A percentile compares a stretch with the other conserved stretches of the same genome.
phyloP scores from a whole-genome alignment of 2,888 invertebrate genomes.

The Pollenia amentaria region DNA sequence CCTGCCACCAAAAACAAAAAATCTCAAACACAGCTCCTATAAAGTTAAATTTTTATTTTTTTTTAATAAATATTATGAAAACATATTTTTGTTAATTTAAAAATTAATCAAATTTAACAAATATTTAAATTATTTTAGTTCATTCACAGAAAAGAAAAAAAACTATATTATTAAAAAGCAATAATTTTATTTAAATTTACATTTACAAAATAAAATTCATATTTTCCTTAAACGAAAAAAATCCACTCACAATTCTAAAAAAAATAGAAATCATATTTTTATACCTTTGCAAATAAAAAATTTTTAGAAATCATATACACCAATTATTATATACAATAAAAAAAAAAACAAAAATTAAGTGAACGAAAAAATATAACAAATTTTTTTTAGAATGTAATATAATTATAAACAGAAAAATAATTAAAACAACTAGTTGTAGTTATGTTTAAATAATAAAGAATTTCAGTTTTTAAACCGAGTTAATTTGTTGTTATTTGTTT shows the following conservation, averaged over 20 bases:
- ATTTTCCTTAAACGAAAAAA: background rate
- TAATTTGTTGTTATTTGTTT: background rate
- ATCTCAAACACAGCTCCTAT: conserved; percentile 63
- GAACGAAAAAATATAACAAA: conserved; percentile 59
- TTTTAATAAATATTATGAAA: conserved; percentile 15
- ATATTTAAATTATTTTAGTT: conserved; percentile 13
- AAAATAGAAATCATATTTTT: conserved; percentile 68
- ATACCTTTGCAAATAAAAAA: conserved; percentile 66
- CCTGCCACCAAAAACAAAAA: conserved; percentile 69
- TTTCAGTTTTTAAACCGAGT: conserved; percentile 62
- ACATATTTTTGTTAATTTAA: conserved; percentile 31
- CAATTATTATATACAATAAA: conserved; percentile 56
- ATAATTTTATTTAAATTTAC: conserved; percentile 10
- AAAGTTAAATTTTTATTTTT: conserved; percentile 44
- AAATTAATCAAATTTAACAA: conserved; percentile 19
- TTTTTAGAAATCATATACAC: conserved; percentile 67
- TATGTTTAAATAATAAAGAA: conserved; percentile 72
- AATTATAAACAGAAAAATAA: conserved; percentile 53
- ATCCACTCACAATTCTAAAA: conserved; percentile 33
- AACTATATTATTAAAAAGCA: conserved; percentile 1
- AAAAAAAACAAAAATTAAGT: conserved; percentile 29
- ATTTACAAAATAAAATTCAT: background rate
- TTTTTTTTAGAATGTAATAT: conserved; percentile 58
- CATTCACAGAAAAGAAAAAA: conserved; percentile 8
- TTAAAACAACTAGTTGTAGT: conserved; percentile 61